These are phyloP conservation scores for Onychostruthus taczanowskii DNA, from an alignment of 2,113 vertebrate genomes.

Conservation along the genomic window DNA sequence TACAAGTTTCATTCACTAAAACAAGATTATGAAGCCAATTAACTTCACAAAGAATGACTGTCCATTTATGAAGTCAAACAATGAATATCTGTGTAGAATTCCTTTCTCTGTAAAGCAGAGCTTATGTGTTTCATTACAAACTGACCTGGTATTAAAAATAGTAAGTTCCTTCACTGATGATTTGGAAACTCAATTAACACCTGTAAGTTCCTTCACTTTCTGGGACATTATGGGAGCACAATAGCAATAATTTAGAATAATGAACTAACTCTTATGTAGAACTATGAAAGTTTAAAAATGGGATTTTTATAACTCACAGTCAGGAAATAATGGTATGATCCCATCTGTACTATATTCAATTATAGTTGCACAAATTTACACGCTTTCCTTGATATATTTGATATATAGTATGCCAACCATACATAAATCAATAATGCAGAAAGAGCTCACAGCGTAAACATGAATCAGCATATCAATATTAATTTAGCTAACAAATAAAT, in stretches of 20 bases:
- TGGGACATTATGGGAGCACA: background rate
- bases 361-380: background rate
- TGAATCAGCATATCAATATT: background rate
- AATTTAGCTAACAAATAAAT: background rate
- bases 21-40: background rate
- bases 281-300: background rate
- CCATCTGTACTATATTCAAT: background rate
- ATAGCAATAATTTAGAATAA: background rate
- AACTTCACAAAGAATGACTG: background rate
- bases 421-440: background rate
- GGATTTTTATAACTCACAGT: background rate
- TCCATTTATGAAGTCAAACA: background rate
- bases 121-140: background rate
- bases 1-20: background rate
- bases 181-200: background rate
- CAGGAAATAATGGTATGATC: background rate
- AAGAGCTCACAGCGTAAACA: background rate
- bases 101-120: background rate
- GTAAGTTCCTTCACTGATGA: background rate
- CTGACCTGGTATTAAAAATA: background rate
- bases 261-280: background rate
- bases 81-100: background rate
- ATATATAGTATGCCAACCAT: background rate
- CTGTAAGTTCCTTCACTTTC: background rate
- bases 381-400: background rate